phyloP scores from a whole-genome alignment of 2,888 invertebrate species.

The Harpalus rubripes region DNA sequence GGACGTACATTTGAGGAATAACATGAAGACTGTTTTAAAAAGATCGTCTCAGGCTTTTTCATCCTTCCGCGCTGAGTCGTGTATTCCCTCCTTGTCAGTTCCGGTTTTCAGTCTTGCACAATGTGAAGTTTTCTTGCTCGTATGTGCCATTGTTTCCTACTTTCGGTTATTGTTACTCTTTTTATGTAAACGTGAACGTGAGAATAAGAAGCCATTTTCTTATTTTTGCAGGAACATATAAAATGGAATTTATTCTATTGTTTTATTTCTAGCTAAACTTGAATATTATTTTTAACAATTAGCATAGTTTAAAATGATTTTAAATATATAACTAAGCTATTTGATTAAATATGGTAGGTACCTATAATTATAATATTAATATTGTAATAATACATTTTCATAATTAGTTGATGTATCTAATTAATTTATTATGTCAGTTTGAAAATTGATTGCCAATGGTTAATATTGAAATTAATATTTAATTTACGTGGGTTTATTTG shows the following conservation, averaged over 20 bases:
- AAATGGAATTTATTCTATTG: neutral
- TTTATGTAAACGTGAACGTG: neutral
- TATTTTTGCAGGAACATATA: constrained; percentile 16
- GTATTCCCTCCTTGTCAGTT: constrained; percentile 51
- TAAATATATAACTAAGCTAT: too few relatives aligned
- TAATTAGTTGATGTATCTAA: too few relatives aligned
- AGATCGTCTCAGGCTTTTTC: constrained; percentile 36
- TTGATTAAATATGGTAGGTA: too few relatives aligned
- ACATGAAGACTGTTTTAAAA: constrained; percentile 56
- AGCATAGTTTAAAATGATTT: too few relatives aligned
- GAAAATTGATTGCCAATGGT: too few relatives aligned
- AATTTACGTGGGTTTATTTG: too few relatives aligned
- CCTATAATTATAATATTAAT: too few relatives aligned
- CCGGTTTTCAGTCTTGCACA: constrained; percentile 53
- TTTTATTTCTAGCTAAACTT: neutral
- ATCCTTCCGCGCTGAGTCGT: constrained; percentile 53
- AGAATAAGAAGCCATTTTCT: constrained; percentile 11
- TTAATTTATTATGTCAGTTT: too few relatives aligned
- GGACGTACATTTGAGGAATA: constrained; percentile 49
- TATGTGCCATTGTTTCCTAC: constrained; percentile 44
- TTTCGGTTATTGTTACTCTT: constrained; percentile 38
- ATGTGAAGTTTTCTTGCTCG: constrained; percentile 45
- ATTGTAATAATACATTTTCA: too few relatives aligned
- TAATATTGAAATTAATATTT: too few relatives aligned
- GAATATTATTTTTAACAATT: neutral